Base-by-base conservation (phyloP, 2,797 vertebrate species). In the Nyctalus aviator region DNA sequence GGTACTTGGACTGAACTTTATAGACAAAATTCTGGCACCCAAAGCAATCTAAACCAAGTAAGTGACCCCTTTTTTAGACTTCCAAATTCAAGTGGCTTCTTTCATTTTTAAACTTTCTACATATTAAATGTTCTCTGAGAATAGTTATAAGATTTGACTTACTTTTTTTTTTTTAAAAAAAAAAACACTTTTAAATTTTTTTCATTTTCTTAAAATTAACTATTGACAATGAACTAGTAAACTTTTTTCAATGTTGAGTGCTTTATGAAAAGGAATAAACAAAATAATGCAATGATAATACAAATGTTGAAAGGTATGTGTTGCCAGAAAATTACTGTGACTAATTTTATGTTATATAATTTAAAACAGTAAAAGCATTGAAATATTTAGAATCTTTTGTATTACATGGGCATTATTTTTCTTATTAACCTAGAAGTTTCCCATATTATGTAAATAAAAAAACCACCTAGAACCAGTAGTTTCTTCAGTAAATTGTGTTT, bases 141-240 rank as follows among this genome's bases (percentile, higher is more conserved):
- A 53, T 77, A 55, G 69, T 59, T 77, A 44, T 83, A 79, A 94
- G 32, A 86, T 32, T 76, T 66, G 18, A 91, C 27, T 94, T 93
- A 41, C 9, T 76, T 83, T 69, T 64, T 44, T 64, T 44, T 44
- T 41, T 41, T 41, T 37, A 6, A 41, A 41, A 37, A 37, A 37
- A 59, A 48, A 69, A 57, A 20, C 12, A 64, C 37, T 2, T 44
- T 92, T 71, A 76, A 0, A 35, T 2, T 81, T 79, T 93, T 93
- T 88, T 57, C 59, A 48, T 68, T 83, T 7, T 53, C 30, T 90
- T 88, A 73, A 88, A 84, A 84, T 81, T 32, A 77, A 59, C 62
- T 57, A 25, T 50, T 82, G 48, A 78, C 23, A 68, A 15, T 62
- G 15, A 14, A 69, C 21, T 96, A 72, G 35, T 76, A 64, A 62